Percentiles rank a stretch among this genome's conserved stretches.
Evolutionary conservation across 2,113 vertebrate species (phyloP).

Genomic region (Oncorhynchus clarkii): DNA sequence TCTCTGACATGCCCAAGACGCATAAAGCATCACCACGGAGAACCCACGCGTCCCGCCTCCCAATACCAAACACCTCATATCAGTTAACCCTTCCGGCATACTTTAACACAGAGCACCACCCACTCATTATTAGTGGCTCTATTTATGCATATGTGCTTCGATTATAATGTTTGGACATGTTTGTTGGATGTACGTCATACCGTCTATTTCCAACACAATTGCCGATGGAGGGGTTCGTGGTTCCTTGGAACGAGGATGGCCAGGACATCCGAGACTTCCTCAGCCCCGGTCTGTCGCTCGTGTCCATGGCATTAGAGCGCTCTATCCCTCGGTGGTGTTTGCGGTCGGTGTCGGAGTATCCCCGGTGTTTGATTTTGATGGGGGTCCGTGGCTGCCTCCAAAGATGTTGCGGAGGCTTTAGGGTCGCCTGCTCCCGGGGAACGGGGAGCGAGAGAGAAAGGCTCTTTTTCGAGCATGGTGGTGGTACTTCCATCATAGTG

Average conservation of each 20-base stretch:
- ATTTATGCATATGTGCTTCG: conserved; percentile 56
- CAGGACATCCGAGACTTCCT: conserved; percentile 93
- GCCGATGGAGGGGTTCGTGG: conserved; percentile 78
- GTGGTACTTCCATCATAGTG: conserved; percentile 84
- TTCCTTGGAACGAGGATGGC: conserved; percentile 93
- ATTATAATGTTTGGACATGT: conserved; percentile 47
- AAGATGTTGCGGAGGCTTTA: conserved; percentile 88
- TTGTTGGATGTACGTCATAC: conserved; percentile 65
- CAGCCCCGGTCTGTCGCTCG: conserved; percentile 88
- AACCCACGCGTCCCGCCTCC: conserved; percentile 73
- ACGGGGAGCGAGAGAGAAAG: conserved; percentile 88
- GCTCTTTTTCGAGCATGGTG: conserved; percentile 84
- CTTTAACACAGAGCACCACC: conserved; percentile 50
- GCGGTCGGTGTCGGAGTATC: conserved; percentile 84
- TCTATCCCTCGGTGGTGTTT: conserved; percentile 85
- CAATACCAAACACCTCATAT: conserved; percentile 53
- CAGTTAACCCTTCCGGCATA: conserved; percentile 64
- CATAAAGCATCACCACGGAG: conserved; percentile 62
- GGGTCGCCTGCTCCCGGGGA: conserved; percentile 85
- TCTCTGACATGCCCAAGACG: conserved; percentile 66
- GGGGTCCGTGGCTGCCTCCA: conserved; percentile 90
- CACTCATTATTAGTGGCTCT: conserved; percentile 42
- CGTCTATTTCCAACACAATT: conserved; percentile 76
- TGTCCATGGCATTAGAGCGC: conserved; percentile 91
- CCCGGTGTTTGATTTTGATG: conserved; percentile 82